Percentiles rank a stretch among this genome's conserved stretches.
Evolutionary conservation across 1,140 invertebrate genomes (phyloP).

Genomic region (Orussus abietinus): DNA sequence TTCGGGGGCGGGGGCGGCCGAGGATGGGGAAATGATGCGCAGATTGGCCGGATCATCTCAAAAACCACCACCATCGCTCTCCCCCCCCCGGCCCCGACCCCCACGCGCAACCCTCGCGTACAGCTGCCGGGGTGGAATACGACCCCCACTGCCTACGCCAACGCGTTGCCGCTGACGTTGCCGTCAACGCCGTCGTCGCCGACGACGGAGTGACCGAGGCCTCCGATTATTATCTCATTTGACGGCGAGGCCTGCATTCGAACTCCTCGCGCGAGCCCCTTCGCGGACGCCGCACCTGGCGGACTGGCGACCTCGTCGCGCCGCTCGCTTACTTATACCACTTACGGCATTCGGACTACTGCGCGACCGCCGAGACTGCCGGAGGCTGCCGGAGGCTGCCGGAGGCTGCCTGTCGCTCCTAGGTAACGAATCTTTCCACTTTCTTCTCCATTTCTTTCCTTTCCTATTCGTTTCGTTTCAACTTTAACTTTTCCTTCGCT

Average conservation of each 20-base stretch:
- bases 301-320: no score
- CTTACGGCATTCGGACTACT: no score
- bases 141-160: constrained; percentile 35
- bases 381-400: no score
- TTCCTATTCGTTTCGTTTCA: no score
- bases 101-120: constrained; percentile 21
- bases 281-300: no score
- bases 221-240: constrained; percentile 53
- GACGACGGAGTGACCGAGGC: constrained; percentile 32
- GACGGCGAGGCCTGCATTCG: constrained; percentile 39
- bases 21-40: constrained; percentile 51
- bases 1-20: constrained; percentile 1
- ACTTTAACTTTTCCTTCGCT: no score
- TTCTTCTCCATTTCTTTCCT: no score
- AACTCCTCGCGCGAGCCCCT: no score
- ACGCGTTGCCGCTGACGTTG: constrained; percentile 31
- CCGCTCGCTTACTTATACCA: no score
- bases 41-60: constrained; percentile 55
- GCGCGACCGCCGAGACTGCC: no score
- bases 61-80: constrained; percentile 42
- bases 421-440: no score
- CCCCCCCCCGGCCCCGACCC: constrained; percentile 24
- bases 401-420: no score
- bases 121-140: constrained; percentile 42
- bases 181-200: constrained; percentile 31